A percentile compares a stretch with the other conserved stretches of the same genome.
These are phyloP conservation scores for Eptesicus fuscus DNA, from an alignment of 2,113 vertebrate genomes.

Conservation along the genomic window DNA sequence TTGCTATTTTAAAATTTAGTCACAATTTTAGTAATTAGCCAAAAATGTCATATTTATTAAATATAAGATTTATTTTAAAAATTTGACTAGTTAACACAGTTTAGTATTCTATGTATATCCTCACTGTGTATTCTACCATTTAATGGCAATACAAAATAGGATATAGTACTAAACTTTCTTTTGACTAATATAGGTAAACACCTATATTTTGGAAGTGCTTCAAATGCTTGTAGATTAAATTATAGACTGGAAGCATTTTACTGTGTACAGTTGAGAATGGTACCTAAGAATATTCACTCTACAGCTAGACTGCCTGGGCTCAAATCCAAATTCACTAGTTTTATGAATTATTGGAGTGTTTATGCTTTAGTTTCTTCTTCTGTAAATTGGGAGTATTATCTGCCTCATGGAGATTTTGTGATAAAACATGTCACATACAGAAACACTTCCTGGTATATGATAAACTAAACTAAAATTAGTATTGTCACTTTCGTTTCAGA, in stretches of 20 bases:
- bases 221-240: constrained; percentile 18
- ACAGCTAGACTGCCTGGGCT: not conserved
- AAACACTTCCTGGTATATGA: not conserved
- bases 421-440: not conserved
- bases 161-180: constrained; percentile 2
- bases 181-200: constrained; percentile 44
- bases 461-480: not conserved
- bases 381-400: not conserved
- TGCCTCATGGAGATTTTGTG: not conserved
- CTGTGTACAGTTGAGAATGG: not conserved
- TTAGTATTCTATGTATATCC: not conserved
- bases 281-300: not conserved
- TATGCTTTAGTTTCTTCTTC: not conserved
- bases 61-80: not conserved
- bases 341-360: not conserved
- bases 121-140: not conserved
- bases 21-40: constrained; percentile 25
- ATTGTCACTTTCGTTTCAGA: not conserved
- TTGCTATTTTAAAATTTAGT: constrained; percentile 34
- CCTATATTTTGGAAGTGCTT: constrained; percentile 1
- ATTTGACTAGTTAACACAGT: not conserved
- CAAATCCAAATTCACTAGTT: not conserved
- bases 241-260: not conserved
- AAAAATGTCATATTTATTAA: constrained; percentile 17
- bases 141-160: not conserved